Percentiles rank a stretch among this genome's conserved stretches.
These are phyloP conservation scores for Babylonia areolata DNA, from an alignment of 1,140 invertebrate genomes.

Conservation along the genomic window DNA sequence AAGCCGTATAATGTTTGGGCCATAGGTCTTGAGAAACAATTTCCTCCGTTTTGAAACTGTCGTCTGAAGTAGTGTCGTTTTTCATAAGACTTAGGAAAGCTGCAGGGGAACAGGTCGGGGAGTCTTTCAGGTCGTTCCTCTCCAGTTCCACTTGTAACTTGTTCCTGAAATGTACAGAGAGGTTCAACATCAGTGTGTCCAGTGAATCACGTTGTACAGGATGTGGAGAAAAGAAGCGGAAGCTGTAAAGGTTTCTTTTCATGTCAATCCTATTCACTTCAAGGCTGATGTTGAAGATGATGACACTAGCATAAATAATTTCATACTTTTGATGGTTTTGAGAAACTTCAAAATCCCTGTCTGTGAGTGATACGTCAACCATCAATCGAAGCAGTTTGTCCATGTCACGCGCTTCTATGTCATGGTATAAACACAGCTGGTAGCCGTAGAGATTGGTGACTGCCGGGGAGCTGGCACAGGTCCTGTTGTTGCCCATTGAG, in stretches of 20 bases:
- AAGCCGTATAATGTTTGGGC: neutral
- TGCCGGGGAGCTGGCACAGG: neutral
- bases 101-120: neutral
- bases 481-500: neutral
- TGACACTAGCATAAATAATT: neutral
- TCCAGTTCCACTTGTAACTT: neutral
- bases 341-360: neutral
- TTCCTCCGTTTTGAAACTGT: neutral
- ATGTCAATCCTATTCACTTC: neutral
- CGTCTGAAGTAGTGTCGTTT: neutral
- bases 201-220: neutral
- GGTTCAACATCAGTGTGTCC: neutral
- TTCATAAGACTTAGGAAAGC: neutral
- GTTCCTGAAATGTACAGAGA: neutral
- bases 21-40: neutral
- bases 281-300: neutral
- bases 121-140: neutral
- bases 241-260: neutral
- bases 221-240: neutral
- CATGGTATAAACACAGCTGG: neutral
- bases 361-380: neutral
- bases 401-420: neutral
- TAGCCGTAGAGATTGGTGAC: neutral
- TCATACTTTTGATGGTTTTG: neutral
- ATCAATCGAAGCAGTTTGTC: neutral